Evolutionary conservation across 2,113 vertebrate genomes (phyloP).

Genomic region (Quiscalus mexicanus): DNA sequence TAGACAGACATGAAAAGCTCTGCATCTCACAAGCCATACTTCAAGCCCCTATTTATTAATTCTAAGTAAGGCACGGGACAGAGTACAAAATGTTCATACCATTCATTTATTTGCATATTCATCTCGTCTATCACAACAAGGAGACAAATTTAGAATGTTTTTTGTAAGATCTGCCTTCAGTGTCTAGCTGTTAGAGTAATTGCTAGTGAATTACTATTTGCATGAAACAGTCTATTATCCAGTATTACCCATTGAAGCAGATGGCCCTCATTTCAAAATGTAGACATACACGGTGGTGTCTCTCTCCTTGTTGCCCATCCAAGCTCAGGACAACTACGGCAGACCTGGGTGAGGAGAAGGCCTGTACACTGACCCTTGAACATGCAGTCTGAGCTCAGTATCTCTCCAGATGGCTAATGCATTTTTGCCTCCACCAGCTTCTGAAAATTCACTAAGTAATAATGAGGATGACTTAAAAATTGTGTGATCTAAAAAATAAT

Average conservation of each 20-base stretch:
- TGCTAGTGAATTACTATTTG: background rate
- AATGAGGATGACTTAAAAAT: background rate
- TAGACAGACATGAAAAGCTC: background rate
- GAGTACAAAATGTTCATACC: constrained; percentile 14
- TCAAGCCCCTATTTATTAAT: background rate
- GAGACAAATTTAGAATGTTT: constrained; percentile 13
- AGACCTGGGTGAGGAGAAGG: background rate
- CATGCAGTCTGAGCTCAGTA: background rate
- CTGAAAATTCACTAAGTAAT: background rate
- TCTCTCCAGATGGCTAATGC: background rate
- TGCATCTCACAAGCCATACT: background rate
- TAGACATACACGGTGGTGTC: background rate
- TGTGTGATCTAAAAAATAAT: background rate
- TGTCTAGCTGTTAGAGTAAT: background rate
- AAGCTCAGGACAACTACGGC: background rate
- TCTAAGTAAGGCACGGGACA: background rate
- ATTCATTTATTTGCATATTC: constrained; percentile 27
- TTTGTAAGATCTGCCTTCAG: background rate
- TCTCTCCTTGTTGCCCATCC: background rate
- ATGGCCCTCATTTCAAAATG: background rate
- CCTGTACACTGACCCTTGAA: fast-evolving
- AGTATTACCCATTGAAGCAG: background rate
- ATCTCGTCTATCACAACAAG: constrained; percentile 13
- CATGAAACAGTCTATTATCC: background rate
- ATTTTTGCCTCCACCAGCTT: background rate